Conservation (phyloP, 2,113 vertebrate species). For the Hucho hucho region DNA sequence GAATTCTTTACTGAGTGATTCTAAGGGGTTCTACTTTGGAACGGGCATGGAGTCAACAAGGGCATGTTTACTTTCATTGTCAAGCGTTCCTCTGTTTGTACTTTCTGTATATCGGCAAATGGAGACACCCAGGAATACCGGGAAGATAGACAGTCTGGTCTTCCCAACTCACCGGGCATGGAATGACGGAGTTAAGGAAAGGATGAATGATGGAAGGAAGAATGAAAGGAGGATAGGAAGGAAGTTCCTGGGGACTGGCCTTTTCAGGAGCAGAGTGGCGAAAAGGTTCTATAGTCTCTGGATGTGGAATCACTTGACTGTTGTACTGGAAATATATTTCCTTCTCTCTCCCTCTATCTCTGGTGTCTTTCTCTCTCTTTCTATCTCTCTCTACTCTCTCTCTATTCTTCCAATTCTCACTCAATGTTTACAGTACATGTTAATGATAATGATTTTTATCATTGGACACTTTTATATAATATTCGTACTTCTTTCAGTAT, state of each 20-base stretch:
- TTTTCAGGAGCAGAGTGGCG: conserved; percentile 33
- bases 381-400: conserved; percentile 32
- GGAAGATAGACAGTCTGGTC: not conserved
- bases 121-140: not conserved
- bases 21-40: no score
- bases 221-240: conserved; percentile 6
- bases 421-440: conserved; percentile 97
- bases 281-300: conserved; percentile 51
- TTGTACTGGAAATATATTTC: conserved; percentile 74
- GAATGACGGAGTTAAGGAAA: not conserved
- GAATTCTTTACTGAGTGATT: conserved; percentile 21
- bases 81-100: conserved; percentile 79
- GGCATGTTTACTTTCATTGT: conserved; percentile 77
- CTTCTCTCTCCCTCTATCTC: conserved; percentile 58
- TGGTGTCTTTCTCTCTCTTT: conserved; percentile 43
- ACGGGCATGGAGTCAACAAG: conserved; percentile 56
- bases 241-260: not conserved
- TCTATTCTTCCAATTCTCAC: conserved; percentile 40
- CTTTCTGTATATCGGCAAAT: conserved; percentile 18
- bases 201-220: not conserved
- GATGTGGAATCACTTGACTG: conserved; percentile 53
- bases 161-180: not conserved
- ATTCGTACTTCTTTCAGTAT: conserved; percentile 69
- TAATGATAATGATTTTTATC: conserved; percentile 86
- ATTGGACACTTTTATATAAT: conserved; percentile 90